Conservation (phyloP, 2,888 invertebrate genomes). For the Xanthorhoe designata region DNA sequence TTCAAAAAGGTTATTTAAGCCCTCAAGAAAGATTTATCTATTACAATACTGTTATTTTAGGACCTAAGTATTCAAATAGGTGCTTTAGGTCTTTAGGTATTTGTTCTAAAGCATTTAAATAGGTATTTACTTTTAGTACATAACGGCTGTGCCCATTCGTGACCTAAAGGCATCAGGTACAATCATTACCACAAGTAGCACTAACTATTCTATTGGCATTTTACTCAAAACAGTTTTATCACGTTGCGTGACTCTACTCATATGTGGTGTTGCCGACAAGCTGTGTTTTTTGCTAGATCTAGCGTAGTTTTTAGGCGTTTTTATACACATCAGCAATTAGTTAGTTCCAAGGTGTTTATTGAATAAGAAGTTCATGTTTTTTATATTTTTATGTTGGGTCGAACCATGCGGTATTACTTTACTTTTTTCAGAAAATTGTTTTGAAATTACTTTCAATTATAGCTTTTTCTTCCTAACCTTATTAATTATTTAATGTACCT, state of each 20-base stretch:
- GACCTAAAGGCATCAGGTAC: constrained; percentile 10
- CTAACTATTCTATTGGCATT: constrained; percentile 32
- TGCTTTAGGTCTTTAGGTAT: not conserved
- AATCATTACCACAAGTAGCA: constrained; percentile 19
- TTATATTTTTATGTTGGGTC: too few species aligned
- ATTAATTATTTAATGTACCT: not conserved
- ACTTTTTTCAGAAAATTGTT: too few species aligned
- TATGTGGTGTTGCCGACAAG: constrained; percentile 18
- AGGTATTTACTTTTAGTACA: not conserved
- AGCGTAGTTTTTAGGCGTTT: not conserved
- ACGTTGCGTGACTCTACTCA: constrained; percentile 38
- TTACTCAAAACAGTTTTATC: constrained; percentile 37
- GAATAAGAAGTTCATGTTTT: not conserved
- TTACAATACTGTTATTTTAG: too few species aligned
- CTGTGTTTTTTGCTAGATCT: not conserved
- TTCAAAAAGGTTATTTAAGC: too few species aligned
- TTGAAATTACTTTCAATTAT: not conserved
- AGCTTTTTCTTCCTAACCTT: not conserved
- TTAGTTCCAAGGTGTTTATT: not conserved
- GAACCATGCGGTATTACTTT: too few species aligned
- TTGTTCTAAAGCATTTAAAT: not conserved
- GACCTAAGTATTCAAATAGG: not conserved
- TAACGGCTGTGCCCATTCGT: constrained; percentile 12
- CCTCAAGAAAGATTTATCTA: too few species aligned
- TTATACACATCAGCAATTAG: not conserved